These are phyloP conservation scores for Carollia perspicillata DNA, from an alignment of 2,113 vertebrate species.

Conservation along the genomic window DNA sequence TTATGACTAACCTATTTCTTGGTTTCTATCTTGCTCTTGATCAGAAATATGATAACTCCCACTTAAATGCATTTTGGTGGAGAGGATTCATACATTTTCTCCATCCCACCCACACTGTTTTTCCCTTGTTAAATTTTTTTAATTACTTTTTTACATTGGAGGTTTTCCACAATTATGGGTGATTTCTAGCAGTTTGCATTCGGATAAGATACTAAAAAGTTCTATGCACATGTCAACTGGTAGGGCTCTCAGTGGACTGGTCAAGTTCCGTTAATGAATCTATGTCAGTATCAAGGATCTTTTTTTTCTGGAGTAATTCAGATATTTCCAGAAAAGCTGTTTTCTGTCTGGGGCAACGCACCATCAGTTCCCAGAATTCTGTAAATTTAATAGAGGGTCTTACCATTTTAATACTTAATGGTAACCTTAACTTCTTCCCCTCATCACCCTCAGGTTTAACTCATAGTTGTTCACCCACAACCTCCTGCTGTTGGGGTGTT, in stretches of 20 bases:
- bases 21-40: neutral
- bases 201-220: neutral
- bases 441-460: too few relatives aligned
- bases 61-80: neutral
- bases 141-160: neutral
- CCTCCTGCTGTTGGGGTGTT: neutral
- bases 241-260: fast-evolving
- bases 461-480: neutral
- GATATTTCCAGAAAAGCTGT: neutral
- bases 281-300: neutral
- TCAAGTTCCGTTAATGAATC: neutral
- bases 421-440: neutral
- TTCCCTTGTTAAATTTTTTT: neutral
- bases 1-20: neutral
- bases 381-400: neutral
- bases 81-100: neutral
- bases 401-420: neutral
- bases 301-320: neutral
- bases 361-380: neutral
- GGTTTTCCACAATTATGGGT: neutral
- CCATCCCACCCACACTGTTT: neutral
- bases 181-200: neutral
- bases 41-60: neutral
- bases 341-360: neutral
- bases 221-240: fast-evolving